Conservation (phyloP, 2,113 vertebrate genomes). For the Anoplopoma fimbria region DNA sequence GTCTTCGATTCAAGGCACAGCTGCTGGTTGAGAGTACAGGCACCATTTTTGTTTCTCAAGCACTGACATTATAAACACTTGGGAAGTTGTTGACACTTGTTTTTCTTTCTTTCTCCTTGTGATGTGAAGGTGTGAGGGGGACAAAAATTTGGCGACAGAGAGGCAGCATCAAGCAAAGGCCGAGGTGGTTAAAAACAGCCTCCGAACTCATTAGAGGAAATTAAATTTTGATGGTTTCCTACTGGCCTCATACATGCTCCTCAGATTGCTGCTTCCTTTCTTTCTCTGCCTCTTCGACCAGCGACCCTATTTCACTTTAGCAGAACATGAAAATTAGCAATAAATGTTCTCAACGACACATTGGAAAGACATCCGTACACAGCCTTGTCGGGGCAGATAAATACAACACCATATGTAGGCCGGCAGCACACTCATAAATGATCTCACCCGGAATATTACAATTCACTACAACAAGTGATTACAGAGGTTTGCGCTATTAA, state of each 20-base stretch:
- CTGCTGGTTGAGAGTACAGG: not conserved
- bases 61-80: not conserved
- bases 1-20: not conserved
- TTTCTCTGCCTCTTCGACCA: not conserved
- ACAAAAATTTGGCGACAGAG: constrained; percentile 1
- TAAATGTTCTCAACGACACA: not conserved
- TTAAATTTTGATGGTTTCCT: not conserved
- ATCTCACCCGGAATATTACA: constrained; percentile 66
- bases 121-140: constrained; percentile 16
- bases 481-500: constrained; percentile 65
- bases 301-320: not conserved
- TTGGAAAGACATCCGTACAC: constrained; percentile 29
- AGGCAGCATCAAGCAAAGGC: not conserved
- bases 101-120: not conserved
- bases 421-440: constrained; percentile 41
- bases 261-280: not conserved
- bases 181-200: constrained; percentile 2
- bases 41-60: not conserved
- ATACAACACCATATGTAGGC: constrained; percentile 14
- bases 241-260: not conserved
- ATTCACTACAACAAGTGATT: constrained; percentile 70
- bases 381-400: constrained; percentile 17
- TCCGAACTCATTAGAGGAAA: not conserved
- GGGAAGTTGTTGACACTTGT: constrained; percentile 10
- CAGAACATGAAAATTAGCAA: not conserved